Base-by-base conservation (phyloP, 2,113 vertebrate genomes). In the Ursus arctos region DNA sequence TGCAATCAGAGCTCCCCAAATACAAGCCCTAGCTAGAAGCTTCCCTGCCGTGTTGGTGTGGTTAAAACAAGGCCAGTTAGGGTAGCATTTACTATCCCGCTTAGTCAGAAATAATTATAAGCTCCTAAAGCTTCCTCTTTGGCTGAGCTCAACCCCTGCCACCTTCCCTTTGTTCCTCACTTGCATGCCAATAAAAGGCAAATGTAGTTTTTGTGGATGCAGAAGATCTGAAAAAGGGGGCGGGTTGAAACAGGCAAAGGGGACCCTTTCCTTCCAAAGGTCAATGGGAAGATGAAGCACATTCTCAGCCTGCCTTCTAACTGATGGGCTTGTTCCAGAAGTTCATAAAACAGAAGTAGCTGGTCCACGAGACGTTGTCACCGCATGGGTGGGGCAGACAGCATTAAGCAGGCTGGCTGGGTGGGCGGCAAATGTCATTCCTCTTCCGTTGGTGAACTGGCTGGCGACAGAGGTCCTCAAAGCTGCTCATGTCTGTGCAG, bases 31-130 rank as follows among this genome's bases (percentile, higher is more conserved):
- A 7, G 92, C 94, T 16, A 0, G 72, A 88, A 76, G 55, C 19
- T 53, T 16, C 5, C 31, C 77, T 82, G 51, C n/a, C 3, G 22
- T 6, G 18, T 84, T 69, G 77, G 63, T 3, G 5, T 15, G 43
- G 4, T 49, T 53, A 77, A 82, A 74, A 57, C 40, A 51, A 59
- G n/a, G 57, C 57, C 63, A 88, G n/a, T 12, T 49, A 26, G 76
- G 57, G 51, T 57, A 65, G 65, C n/a, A 36, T 72, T 92, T 55
- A 10, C 71, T 15, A 31, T 83, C 83, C 59, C 10, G 1, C 43
- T 88, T 74, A 88, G n/a, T 93, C 88, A 93, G 61, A 95, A 90
- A 57, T 92, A 90, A 98, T 95, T 91, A 76, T 26, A 84, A 84
- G 76, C 84, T 88, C 55, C 59, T 88, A 61, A 77, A 94, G 53